Percentiles rank a stretch among this genome's conserved stretches.
These are phyloP conservation scores for Chloroclystis v-ata DNA, from an alignment of 2,888 invertebrate species.

Conservation along the genomic window DNA sequence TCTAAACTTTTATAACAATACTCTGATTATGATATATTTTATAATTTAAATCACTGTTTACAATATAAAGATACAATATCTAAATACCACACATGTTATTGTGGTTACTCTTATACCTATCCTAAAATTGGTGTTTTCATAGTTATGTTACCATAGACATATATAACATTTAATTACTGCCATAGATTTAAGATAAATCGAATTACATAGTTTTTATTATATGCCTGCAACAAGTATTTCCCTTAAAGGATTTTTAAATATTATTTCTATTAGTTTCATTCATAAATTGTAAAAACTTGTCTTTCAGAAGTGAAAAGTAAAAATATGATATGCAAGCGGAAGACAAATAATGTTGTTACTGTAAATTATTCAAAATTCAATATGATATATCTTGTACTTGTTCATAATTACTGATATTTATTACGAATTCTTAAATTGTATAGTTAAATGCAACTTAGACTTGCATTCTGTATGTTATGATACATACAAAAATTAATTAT, in stretches of 20 bases:
- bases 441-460: not conserved
- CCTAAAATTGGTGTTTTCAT: slow-evolving; percentile 13
- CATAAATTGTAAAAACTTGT: too few species aligned
- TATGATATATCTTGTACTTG: not conserved
- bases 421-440: not conserved
- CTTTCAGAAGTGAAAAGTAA: too few species aligned
- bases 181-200: not conserved
- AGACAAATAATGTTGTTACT: not conserved
- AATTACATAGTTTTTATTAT: not conserved
- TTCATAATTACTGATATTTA: not conserved
- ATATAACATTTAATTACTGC: too few species aligned
- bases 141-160: not conserved
- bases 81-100: slow-evolving; percentile 3
- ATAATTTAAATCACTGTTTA: slow-evolving; percentile 16
- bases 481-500: not conserved
- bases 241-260: too few species aligned
- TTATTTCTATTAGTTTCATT: too few species aligned
- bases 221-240: too few species aligned
- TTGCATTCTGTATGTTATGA: not conserved
- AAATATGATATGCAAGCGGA: slow-evolving; percentile 5
- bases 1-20: slow-evolving; percentile 15
- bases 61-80: slow-evolving; percentile 12
- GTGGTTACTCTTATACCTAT: slow-evolving; percentile 11
- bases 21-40: slow-evolving; percentile 5
- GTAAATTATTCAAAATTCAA: not conserved